These are phyloP conservation scores for Penaeus vannamei DNA, from an alignment of 1,140 invertebrate genomes.

Conservation along the genomic window DNA sequence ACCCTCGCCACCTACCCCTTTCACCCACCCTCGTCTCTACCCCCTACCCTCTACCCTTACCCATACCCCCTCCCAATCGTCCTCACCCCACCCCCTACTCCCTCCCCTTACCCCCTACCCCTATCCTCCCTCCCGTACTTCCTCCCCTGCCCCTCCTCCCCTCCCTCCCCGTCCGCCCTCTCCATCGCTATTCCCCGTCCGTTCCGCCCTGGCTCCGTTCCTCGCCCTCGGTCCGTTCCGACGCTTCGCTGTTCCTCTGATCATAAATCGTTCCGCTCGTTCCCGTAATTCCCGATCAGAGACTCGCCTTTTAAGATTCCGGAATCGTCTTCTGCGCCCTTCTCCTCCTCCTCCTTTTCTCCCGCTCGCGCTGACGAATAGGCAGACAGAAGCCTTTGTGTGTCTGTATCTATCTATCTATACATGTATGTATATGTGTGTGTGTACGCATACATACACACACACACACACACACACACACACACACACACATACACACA, in stretches of 20 bases:
- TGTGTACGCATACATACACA: neutral
- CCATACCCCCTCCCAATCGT: neutral
- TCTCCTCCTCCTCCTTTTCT: neutral
- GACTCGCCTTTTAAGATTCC: too few relatives aligned
- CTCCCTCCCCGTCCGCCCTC: neutral
- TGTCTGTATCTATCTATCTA: neutral
- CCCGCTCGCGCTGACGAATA: neutral
- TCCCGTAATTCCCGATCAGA: too few relatives aligned
- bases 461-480: conserved; percentile 22
- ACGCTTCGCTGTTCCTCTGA: too few relatives aligned
- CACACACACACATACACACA: conserved; percentile 3
- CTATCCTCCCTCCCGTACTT: neutral
- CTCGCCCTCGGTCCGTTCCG: too few relatives aligned
- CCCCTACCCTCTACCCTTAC: neutral
- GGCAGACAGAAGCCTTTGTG: neutral
- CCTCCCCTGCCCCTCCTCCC: neutral
- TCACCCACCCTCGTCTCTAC: neutral
- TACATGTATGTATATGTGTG: neutral
- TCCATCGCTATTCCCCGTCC: neutral
- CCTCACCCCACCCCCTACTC: neutral
- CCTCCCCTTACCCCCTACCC: neutral
- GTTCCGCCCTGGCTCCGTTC: neutral
- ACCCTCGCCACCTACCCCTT: neutral
- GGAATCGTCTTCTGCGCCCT: too few relatives aligned
- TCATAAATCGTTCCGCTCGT: too few relatives aligned